Percentiles rank a stretch among this genome's conserved stretches.
phyloP scores from a whole-genome alignment of 2,888 invertebrate species.

The Chymomyza fuscimana region DNA sequence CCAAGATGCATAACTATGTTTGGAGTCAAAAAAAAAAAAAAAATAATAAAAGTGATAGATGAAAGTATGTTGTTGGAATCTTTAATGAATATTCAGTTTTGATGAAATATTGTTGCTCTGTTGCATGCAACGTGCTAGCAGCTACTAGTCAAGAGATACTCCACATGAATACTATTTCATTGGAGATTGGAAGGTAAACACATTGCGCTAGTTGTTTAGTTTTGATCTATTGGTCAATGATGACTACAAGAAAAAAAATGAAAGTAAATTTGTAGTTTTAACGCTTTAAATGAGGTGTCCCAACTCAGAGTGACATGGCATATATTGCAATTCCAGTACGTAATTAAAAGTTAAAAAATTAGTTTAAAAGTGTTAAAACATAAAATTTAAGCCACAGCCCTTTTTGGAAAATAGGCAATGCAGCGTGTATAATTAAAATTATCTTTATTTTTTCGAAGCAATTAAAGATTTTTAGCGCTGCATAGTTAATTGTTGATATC shows the following conservation, averaged over 20 bases:
- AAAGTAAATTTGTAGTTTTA: neutral
- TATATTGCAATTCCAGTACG: neutral
- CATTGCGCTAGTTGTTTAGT: neutral
- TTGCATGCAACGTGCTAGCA: neutral
- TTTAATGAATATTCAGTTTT: neutral
- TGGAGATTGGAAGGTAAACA: neutral
- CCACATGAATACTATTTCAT: neutral
- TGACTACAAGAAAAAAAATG: neutral
- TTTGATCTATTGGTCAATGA: neutral
- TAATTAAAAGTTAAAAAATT: neutral
- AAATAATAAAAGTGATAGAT: neutral
- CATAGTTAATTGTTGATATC: too few species aligned
- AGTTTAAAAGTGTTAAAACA: neutral
- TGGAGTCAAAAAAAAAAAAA: neutral
- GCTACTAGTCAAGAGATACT: neutral
- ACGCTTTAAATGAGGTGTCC: neutral
- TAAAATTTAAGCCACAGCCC: neutral
- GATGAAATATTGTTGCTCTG: neutral
- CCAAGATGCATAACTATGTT: constrained; percentile 28
- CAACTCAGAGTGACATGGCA: neutral
- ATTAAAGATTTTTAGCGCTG: neutral
- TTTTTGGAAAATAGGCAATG: neutral
- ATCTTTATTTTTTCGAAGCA: neutral
- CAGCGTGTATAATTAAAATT: neutral
- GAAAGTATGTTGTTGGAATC: neutral